Base-by-base conservation (phyloP, 2,113 vertebrate genomes). In the Nothoprocta pentlandii region DNA sequence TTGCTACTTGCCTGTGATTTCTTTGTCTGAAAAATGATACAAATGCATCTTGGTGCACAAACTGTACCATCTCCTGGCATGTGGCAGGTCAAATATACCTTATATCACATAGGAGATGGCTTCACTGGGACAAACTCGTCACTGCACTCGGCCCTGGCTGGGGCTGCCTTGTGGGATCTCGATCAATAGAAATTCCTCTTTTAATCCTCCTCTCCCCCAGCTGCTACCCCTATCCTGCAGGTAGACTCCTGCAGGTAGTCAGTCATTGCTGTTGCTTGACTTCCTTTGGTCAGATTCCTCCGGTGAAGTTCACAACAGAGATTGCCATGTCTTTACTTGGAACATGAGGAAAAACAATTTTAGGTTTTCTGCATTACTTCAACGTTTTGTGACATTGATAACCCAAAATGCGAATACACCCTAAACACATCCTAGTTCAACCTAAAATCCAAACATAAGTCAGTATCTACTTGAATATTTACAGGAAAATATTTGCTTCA, bases 211-310 rank as follows among this genome's bases (percentile, higher is more conserved):
- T 39, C 19, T 49, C 47, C 30, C 8, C 5, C 13, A 23, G 12
- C 2, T 32, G 12, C 8, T 67, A 2, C 6, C 58, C 10, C 30
- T 56, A 19, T 13, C 36, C 0, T 1, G 80, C 34, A 34, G 34
- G 34, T 34, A 34, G 19, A 62, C 3, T 89, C 32, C 28, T 20
- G 7, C 16, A 53, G 19, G 6, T 23, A 58, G 28, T 1, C 47
- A 6, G 4, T n/a, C 69, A 69, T 44, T 42, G 10, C 26, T 67
- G 3, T 26, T 77, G 6, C 13, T 83, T 74, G 16, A 23, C 66
- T 80, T 77, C 19, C 23, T 74, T 58, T 77, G 28, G 7, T 62
- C 26, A 61, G n/a, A 54, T 13, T 26, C 10, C 53, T 95, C 63
- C 51, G 44, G 13, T 32, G 5, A 78, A 75, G 7, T 9, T 46